Evolutionary conservation across 2,888 invertebrate species (phyloP), one percentile per base, ranked within the genome.

Genomic region (Galeruca laticollis): DNA sequence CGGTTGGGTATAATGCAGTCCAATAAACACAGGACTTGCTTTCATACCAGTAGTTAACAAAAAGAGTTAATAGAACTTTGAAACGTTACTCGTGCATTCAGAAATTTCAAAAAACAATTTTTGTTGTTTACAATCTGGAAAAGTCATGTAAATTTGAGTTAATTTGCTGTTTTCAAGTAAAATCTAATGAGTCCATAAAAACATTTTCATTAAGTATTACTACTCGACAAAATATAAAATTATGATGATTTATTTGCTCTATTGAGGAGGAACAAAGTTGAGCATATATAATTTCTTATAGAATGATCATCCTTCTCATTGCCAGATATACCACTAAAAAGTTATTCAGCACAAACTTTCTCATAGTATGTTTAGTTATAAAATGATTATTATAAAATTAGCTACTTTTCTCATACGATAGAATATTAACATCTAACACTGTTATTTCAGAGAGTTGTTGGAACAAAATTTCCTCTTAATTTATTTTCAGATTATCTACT

Each of bases 21-120:
- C 54, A 54, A 26, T 54, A 54, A 54, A 54, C 54, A n/a, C 54
- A 54, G 54, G 31, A 31, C n/a, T 54, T 54, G 54, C 26, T 15
- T 31, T 54, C 60, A 31, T 47, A 43, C 18, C 43, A 47, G 47
- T 60, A 47, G 47, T 26, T 60, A 60, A 60, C 60, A 43, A 60
- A 60, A 60, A 40, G 47, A 26, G 60, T 60, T 60, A 47, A 47
- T 60, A 60, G 60, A 43, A 43, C 60, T 60, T 60, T 60, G 59
- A 43, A 51, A 51, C 18, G 51, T 51, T 51, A 51, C 21, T 18
- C 54, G 26, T 18, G 15, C 15, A 47, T 47, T 47, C 15, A 47
- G 47, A 9, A 43, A 13, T 43, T 43, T 43, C 43, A n/a, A 6
- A n/a, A 18, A 15, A 47, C 15, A 15, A 47, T 47, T 18, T 18